These are phyloP conservation scores for Struthidea cinerea DNA, from an alignment of 2,113 vertebrate species.

Conservation along the genomic window DNA sequence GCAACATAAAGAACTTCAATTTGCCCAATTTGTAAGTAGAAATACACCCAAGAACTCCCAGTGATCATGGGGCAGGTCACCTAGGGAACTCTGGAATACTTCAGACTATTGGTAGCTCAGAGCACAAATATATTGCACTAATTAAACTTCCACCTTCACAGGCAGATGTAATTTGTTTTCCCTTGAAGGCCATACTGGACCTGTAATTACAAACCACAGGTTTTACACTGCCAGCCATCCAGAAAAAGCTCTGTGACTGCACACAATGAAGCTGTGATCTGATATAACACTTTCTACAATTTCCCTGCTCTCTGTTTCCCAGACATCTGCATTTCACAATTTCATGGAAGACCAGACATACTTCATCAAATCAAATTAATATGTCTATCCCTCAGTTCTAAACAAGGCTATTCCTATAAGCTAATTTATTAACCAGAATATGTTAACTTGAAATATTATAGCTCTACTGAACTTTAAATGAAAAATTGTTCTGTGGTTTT, in stretches of 20 bases:
- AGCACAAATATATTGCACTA: neutral
- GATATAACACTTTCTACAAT: neutral
- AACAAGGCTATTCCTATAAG: neutral
- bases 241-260: neutral
- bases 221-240: neutral
- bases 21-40: neutral
- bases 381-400: neutral
- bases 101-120: neutral
- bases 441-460: neutral
- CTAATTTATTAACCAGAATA: neutral
- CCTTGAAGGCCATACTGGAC: neutral
- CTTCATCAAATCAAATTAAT: neutral
- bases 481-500: neutral
- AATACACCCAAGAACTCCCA: neutral
- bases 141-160: neutral
- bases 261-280: neutral
- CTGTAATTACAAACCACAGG: neutral
- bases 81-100: neutral
- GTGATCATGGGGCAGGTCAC: neutral
- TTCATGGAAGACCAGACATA: neutral
- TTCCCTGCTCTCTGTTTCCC: neutral
- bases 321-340: neutral
- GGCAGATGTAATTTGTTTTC: neutral
- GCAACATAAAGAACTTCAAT: neutral
- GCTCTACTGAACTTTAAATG: neutral